These are phyloP conservation scores for Cromileptes altivelis DNA, from an alignment of 2,113 vertebrate genomes.

Conservation along the genomic window DNA sequence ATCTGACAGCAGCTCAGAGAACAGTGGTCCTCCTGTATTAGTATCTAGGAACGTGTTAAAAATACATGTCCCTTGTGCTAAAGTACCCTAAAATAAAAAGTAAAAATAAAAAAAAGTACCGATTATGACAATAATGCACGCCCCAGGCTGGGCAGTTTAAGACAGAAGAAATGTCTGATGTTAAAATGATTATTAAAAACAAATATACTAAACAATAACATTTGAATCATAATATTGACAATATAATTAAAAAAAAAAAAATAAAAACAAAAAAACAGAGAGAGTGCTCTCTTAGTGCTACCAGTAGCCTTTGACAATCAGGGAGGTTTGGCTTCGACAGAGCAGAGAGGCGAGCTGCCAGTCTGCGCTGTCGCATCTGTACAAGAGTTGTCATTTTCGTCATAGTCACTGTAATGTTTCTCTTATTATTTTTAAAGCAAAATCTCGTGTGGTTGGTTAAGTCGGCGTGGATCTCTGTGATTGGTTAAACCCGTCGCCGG, in stretches of 20 bases:
- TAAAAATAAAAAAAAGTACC: constrained; percentile 58
- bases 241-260: constrained; percentile 65
- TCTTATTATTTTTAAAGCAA: constrained; percentile 75
- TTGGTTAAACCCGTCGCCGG: constrained; percentile 70
- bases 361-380: constrained; percentile 73
- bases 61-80: constrained; percentile 84
- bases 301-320: constrained; percentile 82
- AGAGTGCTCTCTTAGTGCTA: constrained; percentile 78
- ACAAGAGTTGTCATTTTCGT: constrained; percentile 71
- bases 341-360: constrained; percentile 63
- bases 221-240: constrained; percentile 73
- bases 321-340: constrained; percentile 73
- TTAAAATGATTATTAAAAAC: constrained; percentile 82
- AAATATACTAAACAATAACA: constrained; percentile 74
- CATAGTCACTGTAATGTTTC: constrained; percentile 61
- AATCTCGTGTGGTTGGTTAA: constrained; percentile 67
- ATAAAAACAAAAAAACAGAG: constrained; percentile 43
- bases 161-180: constrained; percentile 80
- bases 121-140: constrained; percentile 75
- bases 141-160: constrained; percentile 74
- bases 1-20: constrained; percentile 81
- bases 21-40: constrained; percentile 82
- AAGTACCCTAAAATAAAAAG: constrained; percentile 75
- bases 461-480: constrained; percentile 70
- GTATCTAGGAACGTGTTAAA: constrained; percentile 80